Evolutionary conservation across 2,113 vertebrate genomes (phyloP), one percentile per base, ranked within the genome.

Genomic region (Tyrannus savana): DNA sequence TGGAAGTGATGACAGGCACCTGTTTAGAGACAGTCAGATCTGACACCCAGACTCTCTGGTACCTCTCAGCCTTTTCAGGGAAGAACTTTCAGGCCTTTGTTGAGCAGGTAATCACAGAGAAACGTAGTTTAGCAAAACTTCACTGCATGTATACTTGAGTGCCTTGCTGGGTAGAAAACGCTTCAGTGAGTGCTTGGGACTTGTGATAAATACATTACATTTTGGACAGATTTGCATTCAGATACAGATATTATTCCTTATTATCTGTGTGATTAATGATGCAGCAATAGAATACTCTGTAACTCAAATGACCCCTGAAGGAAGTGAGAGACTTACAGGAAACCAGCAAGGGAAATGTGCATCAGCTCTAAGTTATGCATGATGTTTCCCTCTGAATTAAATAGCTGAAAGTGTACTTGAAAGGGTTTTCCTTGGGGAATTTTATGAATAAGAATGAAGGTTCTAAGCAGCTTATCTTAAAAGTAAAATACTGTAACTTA

Each of bases 351-450:
- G 92, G 93, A 97, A 96, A 93, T 46, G 23, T 60, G 82, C 74
- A 85, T 96, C 90, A 95, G 46, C 68, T 60, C 62, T 91, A 90
- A 96, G 92, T 31, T 96, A 96, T 95, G 95, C 79, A 52, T 94
- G 63, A 96, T 1, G 28, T 77, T 95, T 91, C 47, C 35, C 75
- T 76, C 72, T 67, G 84, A 91, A 88, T 93, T 93, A 91, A 94
- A 90, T 77, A 84, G 79, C 63, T 67, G 31, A 94, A 88, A 90
- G 21, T 60, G 56, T 60, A 31, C 79, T 93, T 92, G 31, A 64
- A 92, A 90, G 27, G 22, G 2, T 71, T 86, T 92, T 88, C 82
- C 88, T 59, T 86, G 31, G 90, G 90, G 90, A 90, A 56, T 88
- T 76, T 66, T 31, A 24, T 81, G 85, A 91, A 93, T 84, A 94